These are phyloP conservation scores for Trididemnum nubilum DNA, from an alignment of 23 tunicate genomes.

Conservation along the genomic window DNA sequence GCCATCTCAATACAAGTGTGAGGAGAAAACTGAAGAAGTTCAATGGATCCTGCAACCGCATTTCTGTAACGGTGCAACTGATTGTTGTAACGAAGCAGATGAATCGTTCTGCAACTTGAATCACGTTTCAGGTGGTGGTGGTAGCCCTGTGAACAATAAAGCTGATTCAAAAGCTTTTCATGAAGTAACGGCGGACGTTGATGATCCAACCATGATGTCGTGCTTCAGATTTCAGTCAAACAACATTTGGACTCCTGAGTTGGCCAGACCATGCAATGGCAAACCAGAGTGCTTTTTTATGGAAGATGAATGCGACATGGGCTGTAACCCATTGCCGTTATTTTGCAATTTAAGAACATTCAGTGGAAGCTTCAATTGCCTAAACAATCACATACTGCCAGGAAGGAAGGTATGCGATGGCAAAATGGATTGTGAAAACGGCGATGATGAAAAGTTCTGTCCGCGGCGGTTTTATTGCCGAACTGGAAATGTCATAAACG, in stretches of 20 bases:
- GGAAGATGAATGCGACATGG: slow-evolving; percentile 76
- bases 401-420: slow-evolving; percentile 71
- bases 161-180: not conserved
- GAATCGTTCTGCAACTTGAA: slow-evolving; percentile 45
- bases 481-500: slow-evolving; percentile 27
- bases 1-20: not conserved
- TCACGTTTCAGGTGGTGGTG: not conserved
- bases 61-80: slow-evolving; percentile 60
- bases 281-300: slow-evolving; percentile 72
- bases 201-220: not conserved
- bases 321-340: slow-evolving; percentile 28
- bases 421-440: slow-evolving; percentile 29
- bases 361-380: slow-evolving; percentile 54
- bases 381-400: slow-evolving; percentile 40
- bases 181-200: not conserved
- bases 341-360: slow-evolving; percentile 42
- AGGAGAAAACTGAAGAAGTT: not conserved
- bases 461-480: slow-evolving; percentile 44
- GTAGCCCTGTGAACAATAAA: not conserved
- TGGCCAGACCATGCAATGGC: slow-evolving; percentile 64
- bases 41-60: slow-evolving; percentile 39
- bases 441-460: slow-evolving; percentile 40
- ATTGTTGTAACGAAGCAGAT: slow-evolving; percentile 70
- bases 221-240: slow-evolving; percentile 19
- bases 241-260: slow-evolving; percentile 59